Evolutionary conservation across 37 sponge, comb jelly and placozoan species (phyloP), one percentile per base, ranked within the genome.

Genomic region (Petrosia ficiformis): DNA sequence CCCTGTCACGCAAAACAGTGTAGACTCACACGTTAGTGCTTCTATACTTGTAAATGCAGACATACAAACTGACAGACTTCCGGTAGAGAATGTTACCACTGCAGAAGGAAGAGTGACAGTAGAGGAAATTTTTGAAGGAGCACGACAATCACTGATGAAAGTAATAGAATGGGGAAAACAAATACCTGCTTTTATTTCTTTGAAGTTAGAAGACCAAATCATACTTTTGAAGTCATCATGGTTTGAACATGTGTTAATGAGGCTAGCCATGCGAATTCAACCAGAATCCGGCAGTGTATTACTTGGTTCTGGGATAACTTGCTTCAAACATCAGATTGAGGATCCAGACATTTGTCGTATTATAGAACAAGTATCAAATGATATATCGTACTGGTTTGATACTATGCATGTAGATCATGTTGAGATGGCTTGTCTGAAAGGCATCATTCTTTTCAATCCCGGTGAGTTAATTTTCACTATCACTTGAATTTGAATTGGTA

Each of bases 111-210:
- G 71, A 29, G 57, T 86, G 68, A 86, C 79, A 35, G 61, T 86
- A 31, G 86, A 86, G 65, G 86, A 86, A 54, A 68, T 86, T 4
- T 86, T 86, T 63, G 86, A 86, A 28, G 86, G 86, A 30, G 83
- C 93, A 44, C 76, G 80, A n/a, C 56, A 88, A 0, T 94, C 96
- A 43, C 83, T 96, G 4, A 56, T 89, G 14, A 83, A 82, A 26
- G 79, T 93, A 8, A 93, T 96, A 8, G 97, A 93, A 42, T 96
- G 97, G 97, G 88, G 95, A 14, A 96, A 96, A 75, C 72, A 79
- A 1, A 80, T 96, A n/a, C 97, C 95, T 10, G 81, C 81, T 33
- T 96, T 96, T 71, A 65, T 75, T 14, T 57, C 57, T 34, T 72
- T 96, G 29, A 75, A 78, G 38, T 63, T 96, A 32, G 92, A 94